These are phyloP conservation scores for Microtus richardsoni DNA, from an alignment of 2,113 vertebrate species.

Conservation along the genomic window DNA sequence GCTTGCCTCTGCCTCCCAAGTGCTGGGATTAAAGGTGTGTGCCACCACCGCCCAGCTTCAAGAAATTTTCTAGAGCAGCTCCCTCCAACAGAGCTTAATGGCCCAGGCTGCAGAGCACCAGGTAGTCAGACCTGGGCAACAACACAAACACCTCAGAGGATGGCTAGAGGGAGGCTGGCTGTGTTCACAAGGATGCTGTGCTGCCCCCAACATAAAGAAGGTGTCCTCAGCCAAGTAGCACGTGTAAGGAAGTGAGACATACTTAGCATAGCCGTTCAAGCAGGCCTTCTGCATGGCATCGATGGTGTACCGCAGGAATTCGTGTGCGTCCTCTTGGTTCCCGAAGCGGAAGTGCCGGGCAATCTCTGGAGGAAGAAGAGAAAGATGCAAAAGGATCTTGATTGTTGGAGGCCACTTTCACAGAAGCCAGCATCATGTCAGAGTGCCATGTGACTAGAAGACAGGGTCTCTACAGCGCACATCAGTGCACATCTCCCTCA, in stretches of 20 bases:
- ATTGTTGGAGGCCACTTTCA: too few relatives aligned
- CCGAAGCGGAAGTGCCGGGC: conserved; percentile 95
- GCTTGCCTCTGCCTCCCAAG: too few relatives aligned
- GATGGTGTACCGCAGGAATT: conserved; percentile 96
- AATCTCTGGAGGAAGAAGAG: conserved; percentile 88
- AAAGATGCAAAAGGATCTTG: not conserved
- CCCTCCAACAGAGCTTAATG: fast-evolving
- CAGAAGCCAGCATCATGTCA: not conserved
- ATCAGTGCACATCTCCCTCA: too few relatives aligned
- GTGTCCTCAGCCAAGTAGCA: not conserved
- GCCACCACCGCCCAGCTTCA: too few relatives aligned
- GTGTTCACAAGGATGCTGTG: not conserved
- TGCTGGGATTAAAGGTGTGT: too few relatives aligned
- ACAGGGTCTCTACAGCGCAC: not conserved
- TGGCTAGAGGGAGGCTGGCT: not conserved
- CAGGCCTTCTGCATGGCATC: conserved; percentile 99
- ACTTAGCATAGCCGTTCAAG: conserved; percentile 94
- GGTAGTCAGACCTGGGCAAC: too few relatives aligned
- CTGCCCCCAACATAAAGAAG: not conserved
- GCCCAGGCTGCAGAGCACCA: fast-evolving
- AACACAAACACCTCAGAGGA: not conserved
- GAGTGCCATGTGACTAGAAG: not conserved
- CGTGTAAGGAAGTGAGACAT: not conserved
- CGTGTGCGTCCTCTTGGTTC: conserved; percentile 96
- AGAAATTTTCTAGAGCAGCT: fast-evolving